Base-by-base conservation (phyloP, 2,888 invertebrate genomes). In the Melanotus villosus region DNA sequence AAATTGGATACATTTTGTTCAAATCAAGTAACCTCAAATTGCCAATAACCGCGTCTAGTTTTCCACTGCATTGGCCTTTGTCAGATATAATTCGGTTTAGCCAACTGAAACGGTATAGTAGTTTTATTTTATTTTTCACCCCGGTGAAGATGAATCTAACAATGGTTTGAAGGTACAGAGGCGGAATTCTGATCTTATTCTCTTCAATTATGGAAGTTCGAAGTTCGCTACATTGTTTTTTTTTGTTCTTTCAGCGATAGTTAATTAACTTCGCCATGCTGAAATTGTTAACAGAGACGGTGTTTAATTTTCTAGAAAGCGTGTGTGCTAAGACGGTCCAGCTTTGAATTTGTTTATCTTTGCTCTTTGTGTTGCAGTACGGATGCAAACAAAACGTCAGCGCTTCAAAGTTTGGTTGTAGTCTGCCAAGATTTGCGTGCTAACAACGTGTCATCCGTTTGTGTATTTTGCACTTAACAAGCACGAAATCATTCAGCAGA, bases 291-390 rank as follows among this genome's bases (percentile, higher is more conserved):
- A 5, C 32, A 52, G 36, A 21, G 14, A 14, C 47, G 62, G 26
- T 65, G 62, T 63, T 45, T 65, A 68, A 71, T 71, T 71, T 68
- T 30, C 41, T 26, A 16, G 45, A 12, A 2, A n/a, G 12, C 26
- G 16, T 59, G 9, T 21, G 60, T 52, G 45, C 23, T 67, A 60
- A 67, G 59, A 54, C 60, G 54, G 63, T 70, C 75, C 64, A 71
- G 65, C 72, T 69, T 70, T 71, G 76, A 76, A 74, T 76, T 72
- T 76, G 76, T 77, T 77, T 77, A 75, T 76, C 77, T 77, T 76
- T 73, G 74, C 72, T 68, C 73, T 71, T 70, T 72, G 66, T 60
- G 19, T 47, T 63, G 65, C 57, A 52, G 19, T 26, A 23, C 18
- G 59, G 60, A 43, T 60, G 68, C 71, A 73, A 72, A 73, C 73